Evolutionary conservation across 2,113 vertebrate genomes (phyloP), one percentile per base, ranked within the genome.

Genomic region (Datnioides undecimradiatus): DNA sequence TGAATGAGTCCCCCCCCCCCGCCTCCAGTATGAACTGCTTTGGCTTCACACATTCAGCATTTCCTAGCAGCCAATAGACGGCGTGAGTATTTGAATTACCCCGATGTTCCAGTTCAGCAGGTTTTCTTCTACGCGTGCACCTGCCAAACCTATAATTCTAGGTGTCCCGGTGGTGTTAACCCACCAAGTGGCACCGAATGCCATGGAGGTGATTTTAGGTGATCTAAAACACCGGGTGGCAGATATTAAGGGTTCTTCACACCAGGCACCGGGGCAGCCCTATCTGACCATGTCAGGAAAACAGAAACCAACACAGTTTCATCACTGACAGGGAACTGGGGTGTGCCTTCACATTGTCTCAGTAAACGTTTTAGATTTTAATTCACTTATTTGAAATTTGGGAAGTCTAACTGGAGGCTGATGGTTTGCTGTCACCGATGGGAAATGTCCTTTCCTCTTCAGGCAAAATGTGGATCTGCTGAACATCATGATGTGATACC

Each of bases 21-120:
- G 19, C 16, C 23, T 7, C 3, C 14, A 25, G 6, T 41, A 25
- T 25, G 6, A 67, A 79, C 12, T 13, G 23, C 48, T 29, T 40
- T 21, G 7, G 21, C 23, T 78, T 33, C 19, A 57, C 45, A 31
- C 41, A 45, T 23, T 36, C 21, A 52, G 36, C 14, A 59, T 14
- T 51, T 79, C 34, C 45, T 2, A 17, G 19, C 55, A 40, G 33
- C 64, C 12, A 48, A 33, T 4, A 70, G 13, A 38, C 11, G 40
- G 10, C 52, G n/a, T n/a, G 36, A n/a, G 48, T 13, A 21, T 38
- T 73, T 38, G 9, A 75, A 21, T 41, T 40, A 4, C 9, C 10
- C 31, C 6, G 17, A 55, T 34, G 31, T 68, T 76, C 34, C 57
- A 48, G 29, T 74, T 65, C 6, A 48, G 33, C 59, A 51, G 58